Evolutionary conservation across 2,888 invertebrate genomes (phyloP).

Genomic region (Clepsis dumicolana): DNA sequence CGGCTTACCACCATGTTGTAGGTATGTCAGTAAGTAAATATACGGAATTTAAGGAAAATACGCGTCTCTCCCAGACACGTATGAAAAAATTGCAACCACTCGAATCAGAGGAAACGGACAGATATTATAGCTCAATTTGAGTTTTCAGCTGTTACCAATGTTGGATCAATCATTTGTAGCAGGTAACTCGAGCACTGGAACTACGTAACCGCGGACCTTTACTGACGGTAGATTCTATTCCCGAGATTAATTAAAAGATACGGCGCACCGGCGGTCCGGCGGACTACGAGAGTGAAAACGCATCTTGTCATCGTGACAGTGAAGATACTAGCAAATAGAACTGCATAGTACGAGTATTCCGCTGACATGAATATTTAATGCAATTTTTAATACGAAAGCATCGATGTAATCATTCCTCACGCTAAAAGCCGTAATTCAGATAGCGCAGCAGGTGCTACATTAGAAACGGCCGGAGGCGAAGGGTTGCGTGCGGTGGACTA

Average conservation of each 20-base stretch:
- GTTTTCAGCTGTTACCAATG: background rate
- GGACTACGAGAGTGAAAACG: constrained; percentile 75
- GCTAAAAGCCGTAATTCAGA: constrained; percentile 54
- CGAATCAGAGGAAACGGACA: too few relatives aligned
- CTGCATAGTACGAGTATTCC: constrained; percentile 55
- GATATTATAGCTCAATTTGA: background rate
- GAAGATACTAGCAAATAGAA: constrained; percentile 55
- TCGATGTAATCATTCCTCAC: constrained; percentile 61
- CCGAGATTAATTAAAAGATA: constrained; percentile 85
- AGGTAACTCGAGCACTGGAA: constrained; percentile 33
- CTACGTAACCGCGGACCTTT: constrained; percentile 70
- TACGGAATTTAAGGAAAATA: background rate
- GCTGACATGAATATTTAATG: constrained; percentile 46
- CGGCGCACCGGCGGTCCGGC: constrained; percentile 55
- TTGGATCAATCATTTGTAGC: constrained; percentile 3
- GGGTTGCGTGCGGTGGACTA: constrained; percentile 81
- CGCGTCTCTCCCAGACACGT: background rate
- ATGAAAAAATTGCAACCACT: too few relatives aligned
- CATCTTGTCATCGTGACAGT: constrained; percentile 61
- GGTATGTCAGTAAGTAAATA: background rate
- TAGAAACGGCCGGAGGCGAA: constrained; percentile 73
- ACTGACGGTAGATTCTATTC: constrained; percentile 75
- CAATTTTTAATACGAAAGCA: constrained; percentile 51
- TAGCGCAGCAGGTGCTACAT: constrained; percentile 70
- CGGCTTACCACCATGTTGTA: background rate